Percentiles rank a stretch among this genome's conserved stretches.
Evolutionary conservation across 1,140 invertebrate species (phyloP).

Genomic region (Bombus pascuorum): DNA sequence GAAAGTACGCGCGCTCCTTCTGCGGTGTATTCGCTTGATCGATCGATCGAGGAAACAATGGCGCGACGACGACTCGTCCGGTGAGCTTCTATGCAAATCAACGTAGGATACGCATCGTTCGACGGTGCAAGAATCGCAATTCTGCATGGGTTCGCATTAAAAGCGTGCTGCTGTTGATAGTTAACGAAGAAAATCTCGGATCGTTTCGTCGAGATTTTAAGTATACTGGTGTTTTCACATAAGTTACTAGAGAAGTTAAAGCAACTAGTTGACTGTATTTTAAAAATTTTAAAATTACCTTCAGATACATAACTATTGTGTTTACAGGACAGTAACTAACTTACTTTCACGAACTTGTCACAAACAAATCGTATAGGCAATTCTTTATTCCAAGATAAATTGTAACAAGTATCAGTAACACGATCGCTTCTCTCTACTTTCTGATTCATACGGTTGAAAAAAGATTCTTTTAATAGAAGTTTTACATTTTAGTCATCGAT

Average conservation of each 20-base stretch:
- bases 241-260: too few relatives aligned
- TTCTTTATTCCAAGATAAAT: too few relatives aligned
- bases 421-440: too few relatives aligned
- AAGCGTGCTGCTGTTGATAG: background rate
- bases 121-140: background rate
- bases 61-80: conserved; percentile 19
- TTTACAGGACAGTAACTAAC: too few relatives aligned
- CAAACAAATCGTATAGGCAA: too few relatives aligned
- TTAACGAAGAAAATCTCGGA: background rate
- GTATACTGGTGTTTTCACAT: background rate
- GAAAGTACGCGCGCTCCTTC: conserved; percentile 3
- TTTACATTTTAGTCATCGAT: background rate
- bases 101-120: background rate
- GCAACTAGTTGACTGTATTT: too few relatives aligned
- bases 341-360: too few relatives aligned
- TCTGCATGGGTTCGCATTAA: background rate
- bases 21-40: conserved; percentile 6
- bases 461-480: too few relatives aligned
- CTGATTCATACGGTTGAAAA: too few relatives aligned
- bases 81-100: conserved; percentile 17
- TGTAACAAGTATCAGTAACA: too few relatives aligned
- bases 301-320: rapidly evolving
- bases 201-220: background rate
- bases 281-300: rapidly evolving
- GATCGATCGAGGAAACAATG: conserved; percentile 48